These are phyloP conservation scores for Polypedilum vanderplanki DNA, from an alignment of 1,140 invertebrate genomes.

Conservation along the genomic window DNA sequence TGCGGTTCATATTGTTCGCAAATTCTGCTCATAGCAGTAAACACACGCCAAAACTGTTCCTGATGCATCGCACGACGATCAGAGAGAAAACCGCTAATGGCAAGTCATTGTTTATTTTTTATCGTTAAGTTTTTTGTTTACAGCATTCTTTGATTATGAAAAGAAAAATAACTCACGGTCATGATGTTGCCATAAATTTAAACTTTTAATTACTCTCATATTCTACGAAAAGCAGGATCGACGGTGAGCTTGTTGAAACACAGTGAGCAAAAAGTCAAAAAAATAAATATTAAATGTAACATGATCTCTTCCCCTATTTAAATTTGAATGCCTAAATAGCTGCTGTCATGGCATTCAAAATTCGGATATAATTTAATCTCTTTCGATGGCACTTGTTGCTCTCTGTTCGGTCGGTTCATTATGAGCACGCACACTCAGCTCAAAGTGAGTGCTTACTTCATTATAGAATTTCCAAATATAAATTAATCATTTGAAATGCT, in stretches of 20 bases:
- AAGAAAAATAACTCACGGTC: not conserved
- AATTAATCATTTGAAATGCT: too few species aligned
- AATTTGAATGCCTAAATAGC: too few species aligned
- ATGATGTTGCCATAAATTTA: not conserved
- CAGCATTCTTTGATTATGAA: not conserved
- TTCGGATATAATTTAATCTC: too few species aligned
- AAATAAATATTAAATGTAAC: not conserved
- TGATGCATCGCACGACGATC: not conserved
- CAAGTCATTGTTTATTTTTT: not conserved
- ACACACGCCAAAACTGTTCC: too few species aligned
- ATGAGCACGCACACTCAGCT: too few species aligned
- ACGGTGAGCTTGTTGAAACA: not conserved
- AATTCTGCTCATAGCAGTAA: too few species aligned
- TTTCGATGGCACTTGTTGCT: too few species aligned
- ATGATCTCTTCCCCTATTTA: not conserved
- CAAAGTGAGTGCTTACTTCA: too few species aligned
- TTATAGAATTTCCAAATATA: too few species aligned
- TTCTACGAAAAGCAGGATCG: not conserved
- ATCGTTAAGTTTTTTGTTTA: not conserved
- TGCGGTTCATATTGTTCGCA: too few species aligned
- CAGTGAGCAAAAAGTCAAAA: not conserved
- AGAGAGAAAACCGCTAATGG: not conserved
- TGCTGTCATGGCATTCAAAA: too few species aligned
- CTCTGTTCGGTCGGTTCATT: too few species aligned
- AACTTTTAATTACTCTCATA: conserved; percentile 3